Percentiles rank a stretch among this genome's conserved stretches.
phyloP scores from a whole-genome alignment of 2,888 invertebrate genomes.

The Morpho helenor region DNA sequence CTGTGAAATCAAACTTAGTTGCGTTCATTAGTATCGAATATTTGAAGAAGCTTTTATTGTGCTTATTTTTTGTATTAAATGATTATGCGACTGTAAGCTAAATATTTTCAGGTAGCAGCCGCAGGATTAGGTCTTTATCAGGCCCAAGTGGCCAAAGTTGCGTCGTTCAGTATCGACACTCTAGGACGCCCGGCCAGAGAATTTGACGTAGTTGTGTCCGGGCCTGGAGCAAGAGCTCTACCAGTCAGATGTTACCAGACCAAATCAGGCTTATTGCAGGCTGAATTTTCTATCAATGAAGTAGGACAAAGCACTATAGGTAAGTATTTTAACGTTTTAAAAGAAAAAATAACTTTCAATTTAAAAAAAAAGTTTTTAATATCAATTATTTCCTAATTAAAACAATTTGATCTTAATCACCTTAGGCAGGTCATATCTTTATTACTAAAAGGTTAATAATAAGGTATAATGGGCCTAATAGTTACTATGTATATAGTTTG shows the following conservation, averaged over 20 bases:
- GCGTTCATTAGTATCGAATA: no score
- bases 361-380: background rate
- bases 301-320: conserved; percentile 84
- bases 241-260: conserved; percentile 97
- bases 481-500: no score
- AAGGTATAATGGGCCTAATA: no score
- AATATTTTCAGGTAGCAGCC: conserved; percentile 78
- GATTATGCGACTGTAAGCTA: background rate
- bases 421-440: no score
- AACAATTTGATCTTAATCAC: background rate
- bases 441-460: no score
- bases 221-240: conserved; percentile 87
- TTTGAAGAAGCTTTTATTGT: no score
- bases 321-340: conserved; percentile 38
- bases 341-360: no score
- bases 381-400: background rate
- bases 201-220: conserved; percentile 94
- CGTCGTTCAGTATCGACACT: conserved; percentile 94
- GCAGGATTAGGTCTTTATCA: conserved; percentile 92
- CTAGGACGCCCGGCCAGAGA: conserved; percentile 90
- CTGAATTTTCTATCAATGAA: conserved; percentile 93
- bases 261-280: conserved; percentile 95
- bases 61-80: no score
- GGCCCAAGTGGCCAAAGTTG: conserved; percentile 88
- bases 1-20: no score